Base-by-base conservation (phyloP, 2,888 invertebrate genomes). In the Labia minor region DNA sequence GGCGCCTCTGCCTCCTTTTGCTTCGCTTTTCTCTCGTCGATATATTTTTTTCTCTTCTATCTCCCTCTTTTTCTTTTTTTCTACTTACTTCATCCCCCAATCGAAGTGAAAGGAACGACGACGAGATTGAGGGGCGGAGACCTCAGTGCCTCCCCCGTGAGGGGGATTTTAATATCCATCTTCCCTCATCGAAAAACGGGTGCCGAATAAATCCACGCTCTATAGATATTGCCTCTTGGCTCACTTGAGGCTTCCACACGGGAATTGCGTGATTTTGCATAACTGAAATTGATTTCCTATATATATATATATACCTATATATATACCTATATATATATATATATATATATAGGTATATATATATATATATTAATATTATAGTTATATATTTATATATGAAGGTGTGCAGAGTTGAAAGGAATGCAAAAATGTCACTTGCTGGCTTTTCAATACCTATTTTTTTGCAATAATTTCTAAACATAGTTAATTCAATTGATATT, bases 71-170 rank as follows among this genome's bases (percentile, higher is more conserved):
- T 49, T 49, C 14, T 49, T n/a, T 49, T 49, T 49, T 49, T 49
- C 14, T 49, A 49, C 49, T 49, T 49, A 8, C 49, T 49, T 49
- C 49, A 49, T 49, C 49, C 49, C 49, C 49, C 49, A 49, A 49
- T 49, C 49, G 49, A 49, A 49, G n/a, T 49, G 49, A 49, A 49
- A 49, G 49, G 49, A 49, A 49, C 49, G 49, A 49, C 49, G 49
- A 49, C 49, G 49, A 26, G 26, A 26, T 49, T 16, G 49, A 49
- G 16, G 49, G 49, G 49, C 49, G 16, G 16, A 49, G 49, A 49
- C 49, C 49, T 14, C 14, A 49, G 6, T n/a, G 49, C 14, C 49
- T 26, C 26, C 26, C 26, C 26, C 26, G 3, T 49, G 49, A 16
- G 49, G 49, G 49, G 49, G 49, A 49, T 49, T 49, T 49, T 49